Conservation (phyloP, 2,888 invertebrate genomes). For the Caenorhabditis becei region DNA sequence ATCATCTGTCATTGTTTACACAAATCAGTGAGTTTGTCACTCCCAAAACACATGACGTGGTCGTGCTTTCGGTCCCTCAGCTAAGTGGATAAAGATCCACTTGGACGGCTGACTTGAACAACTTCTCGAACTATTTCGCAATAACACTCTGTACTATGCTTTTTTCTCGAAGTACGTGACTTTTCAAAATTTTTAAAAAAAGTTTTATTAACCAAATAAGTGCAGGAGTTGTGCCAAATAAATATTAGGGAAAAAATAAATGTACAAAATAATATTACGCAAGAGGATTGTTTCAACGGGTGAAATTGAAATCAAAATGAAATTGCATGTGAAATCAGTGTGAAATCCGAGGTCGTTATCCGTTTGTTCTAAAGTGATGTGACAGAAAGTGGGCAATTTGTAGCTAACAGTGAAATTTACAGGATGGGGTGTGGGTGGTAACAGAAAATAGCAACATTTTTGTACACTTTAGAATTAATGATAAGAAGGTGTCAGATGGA, state of each 20-base stretch:
- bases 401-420: constrained; percentile 34
- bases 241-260: constrained; percentile 28
- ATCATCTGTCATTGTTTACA: constrained; percentile 45
- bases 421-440: constrained; percentile 3
- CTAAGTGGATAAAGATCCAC: constrained; percentile 57
- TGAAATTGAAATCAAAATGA: neutral
- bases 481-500: constrained; percentile 12
- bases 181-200: constrained; percentile 1
- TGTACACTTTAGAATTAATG: constrained; percentile 38
- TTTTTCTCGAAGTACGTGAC: constrained; percentile 25
- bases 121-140: constrained; percentile 44
- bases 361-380: constrained; percentile 65
- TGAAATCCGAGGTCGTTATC: constrained; percentile 63
- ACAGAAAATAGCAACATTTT: constrained; percentile 23
- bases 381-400: constrained; percentile 52
- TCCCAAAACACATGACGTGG: constrained; percentile 59
- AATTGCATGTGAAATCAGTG: constrained; percentile 37
- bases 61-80: constrained; percentile 55
- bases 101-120: constrained; percentile 28
- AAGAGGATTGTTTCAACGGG: neutral
- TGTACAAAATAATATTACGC: constrained; percentile 18
- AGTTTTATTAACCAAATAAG: constrained; percentile 37
- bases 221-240: constrained; percentile 37
- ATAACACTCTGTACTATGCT: constrained; percentile 10
- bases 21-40: constrained; percentile 53